Base-by-base conservation (phyloP, 2,888 invertebrate genomes). In the Sericinus montela region DNA sequence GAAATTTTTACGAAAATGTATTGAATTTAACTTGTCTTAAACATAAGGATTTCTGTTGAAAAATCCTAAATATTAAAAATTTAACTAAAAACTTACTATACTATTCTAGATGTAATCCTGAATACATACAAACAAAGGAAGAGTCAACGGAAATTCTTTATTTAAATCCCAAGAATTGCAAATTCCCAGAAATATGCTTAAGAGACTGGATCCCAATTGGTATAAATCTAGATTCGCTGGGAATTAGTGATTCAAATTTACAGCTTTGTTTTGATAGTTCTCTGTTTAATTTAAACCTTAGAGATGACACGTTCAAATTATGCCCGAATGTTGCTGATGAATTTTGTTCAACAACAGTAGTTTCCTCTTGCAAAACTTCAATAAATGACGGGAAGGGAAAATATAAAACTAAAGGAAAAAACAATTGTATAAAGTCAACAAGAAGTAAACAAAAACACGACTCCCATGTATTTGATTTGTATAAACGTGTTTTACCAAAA, bases 281-380 rank as follows among this genome's bases (percentile, higher is more conserved):
- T 10, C 67, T 65, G 23, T 73, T 74, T 1, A 74, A 72, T 28
- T 53, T 62, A 1, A 55, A 62, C 8, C 62, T 70, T 37, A 72
- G 71, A 52, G 67, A 64, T 0, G 69, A 70, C 30, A 64, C 57
- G 0, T 65, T 71, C 0, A 75, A 74, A 55, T 82, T 84, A 1
- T 81, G 78, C 39, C 75, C 80, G 0, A 79, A 81, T 25, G 73
- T 81, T 14, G 68, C 57, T n/a, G 74, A 79, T 1, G 73, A 77
- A 14, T 66, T 42, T 60, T 66, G 54, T 48, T 70, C 1, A 60
- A 71, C 0, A 34, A 56, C 68, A 3, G 52, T 73, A 6, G 48
- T 69, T 0, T 69, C 80, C 0, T 70, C 78, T 0, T 72, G 70
- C 30, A 63, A 65, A 1, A 64, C 65, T 0, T 71, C 69, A 58